A percentile compares a stretch with the other conserved stretches of the same genome.
These are phyloP conservation scores for Cryptus armator DNA, from an alignment of 2,888 invertebrate species.

Conservation along the genomic window DNA sequence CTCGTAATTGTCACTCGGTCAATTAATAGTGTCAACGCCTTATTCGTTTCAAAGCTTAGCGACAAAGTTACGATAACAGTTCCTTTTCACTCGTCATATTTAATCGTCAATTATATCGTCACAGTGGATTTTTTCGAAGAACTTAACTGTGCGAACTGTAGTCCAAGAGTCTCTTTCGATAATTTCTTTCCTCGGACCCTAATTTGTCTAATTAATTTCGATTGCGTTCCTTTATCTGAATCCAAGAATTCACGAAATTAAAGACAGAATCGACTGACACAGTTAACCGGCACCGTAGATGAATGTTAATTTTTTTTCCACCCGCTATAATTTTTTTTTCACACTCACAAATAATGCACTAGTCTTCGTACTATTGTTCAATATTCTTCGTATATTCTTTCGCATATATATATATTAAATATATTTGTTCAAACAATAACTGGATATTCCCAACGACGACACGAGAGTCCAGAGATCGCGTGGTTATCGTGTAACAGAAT, in stretches of 20 bases:
- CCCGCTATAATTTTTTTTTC: neutral
- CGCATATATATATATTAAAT: neutral
- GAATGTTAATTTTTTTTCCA: neutral
- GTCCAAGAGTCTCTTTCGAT: neutral
- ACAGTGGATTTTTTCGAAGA: neutral
- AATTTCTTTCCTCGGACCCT: neutral
- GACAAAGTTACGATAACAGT: neutral
- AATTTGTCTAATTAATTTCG: neutral
- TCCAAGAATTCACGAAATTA: constrained; percentile 25
- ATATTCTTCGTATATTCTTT: neutral
- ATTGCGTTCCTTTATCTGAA: neutral
- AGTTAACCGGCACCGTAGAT: neutral
- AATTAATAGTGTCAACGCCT: neutral
- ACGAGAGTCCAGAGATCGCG: constrained; percentile 65
- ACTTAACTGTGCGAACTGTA: neutral
- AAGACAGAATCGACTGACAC: neutral
- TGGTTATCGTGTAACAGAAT: constrained; percentile 54
- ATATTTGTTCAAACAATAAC: neutral
- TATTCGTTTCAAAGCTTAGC: neutral
- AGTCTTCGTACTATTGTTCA: neutral
- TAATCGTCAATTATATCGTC: neutral
- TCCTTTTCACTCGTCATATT: neutral
- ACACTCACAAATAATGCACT: constrained; percentile 11
- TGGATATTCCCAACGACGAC: constrained; percentile 3
- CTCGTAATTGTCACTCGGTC: constrained; percentile 14